Conservation (phyloP, 2,113 vertebrate species). For the Nicator chloris region DNA sequence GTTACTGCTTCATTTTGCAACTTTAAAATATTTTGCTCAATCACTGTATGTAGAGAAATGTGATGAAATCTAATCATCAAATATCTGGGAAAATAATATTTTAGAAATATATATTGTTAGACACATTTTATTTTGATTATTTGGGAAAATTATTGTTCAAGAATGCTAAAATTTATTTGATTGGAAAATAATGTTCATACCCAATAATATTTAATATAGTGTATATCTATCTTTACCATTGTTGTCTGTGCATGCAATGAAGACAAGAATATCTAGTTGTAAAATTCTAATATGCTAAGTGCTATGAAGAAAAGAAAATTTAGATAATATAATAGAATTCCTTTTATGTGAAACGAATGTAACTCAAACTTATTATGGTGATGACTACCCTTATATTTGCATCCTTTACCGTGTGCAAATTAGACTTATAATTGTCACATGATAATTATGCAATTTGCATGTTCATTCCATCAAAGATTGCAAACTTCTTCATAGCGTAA, state of each 20-base stretch:
- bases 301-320: not conserved
- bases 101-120: not conserved
- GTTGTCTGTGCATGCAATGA: not conserved
- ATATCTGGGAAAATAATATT: not conserved
- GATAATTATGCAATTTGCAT: not conserved
- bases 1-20: not conserved
- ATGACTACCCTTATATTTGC: not conserved
- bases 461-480: not conserved
- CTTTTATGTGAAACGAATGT: not conserved
- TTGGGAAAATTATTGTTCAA: not conserved
- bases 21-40: not conserved
- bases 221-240: not conserved
- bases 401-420: not conserved
- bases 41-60: not conserved
- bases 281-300: not conserved
- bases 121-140: not conserved
- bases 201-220: not conserved
- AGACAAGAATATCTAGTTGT: not conserved
- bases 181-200: not conserved
- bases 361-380: not conserved
- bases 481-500: not conserved
- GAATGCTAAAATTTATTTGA: not conserved
- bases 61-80: not conserved
- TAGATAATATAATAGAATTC: not conserved
- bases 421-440: not conserved